Evolutionary conservation across 1,140 invertebrate species (phyloP).

Genomic region (Aricia agestis): DNA sequence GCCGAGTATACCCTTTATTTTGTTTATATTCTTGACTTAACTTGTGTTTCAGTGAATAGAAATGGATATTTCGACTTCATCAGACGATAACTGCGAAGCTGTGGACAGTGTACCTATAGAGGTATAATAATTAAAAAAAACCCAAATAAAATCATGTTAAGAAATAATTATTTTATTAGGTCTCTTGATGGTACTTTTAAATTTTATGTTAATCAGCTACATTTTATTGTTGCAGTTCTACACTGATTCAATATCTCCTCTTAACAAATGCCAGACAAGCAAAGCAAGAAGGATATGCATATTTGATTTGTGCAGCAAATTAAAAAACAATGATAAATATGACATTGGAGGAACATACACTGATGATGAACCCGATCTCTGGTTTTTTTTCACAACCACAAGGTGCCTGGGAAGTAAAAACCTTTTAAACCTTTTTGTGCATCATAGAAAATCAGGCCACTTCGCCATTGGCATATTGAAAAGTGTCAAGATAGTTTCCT

Average conservation of each 20-base stretch:
- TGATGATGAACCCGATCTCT: constrained; percentile 41
- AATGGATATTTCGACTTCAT: constrained; percentile 11
- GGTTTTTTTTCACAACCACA: constrained; percentile 52
- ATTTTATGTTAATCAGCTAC: background rate
- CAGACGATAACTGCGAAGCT: background rate
- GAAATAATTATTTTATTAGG: too few species aligned
- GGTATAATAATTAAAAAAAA: background rate
- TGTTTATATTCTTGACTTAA: background rate
- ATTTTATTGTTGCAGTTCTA: constrained; percentile 35
- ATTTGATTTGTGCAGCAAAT: constrained; percentile 44
- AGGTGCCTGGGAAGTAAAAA: constrained; percentile 37
- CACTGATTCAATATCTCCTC: constrained; percentile 32
- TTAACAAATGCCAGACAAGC: constrained; percentile 41
- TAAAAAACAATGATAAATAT: constrained; percentile 38
- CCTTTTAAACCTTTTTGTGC: constrained; percentile 55
- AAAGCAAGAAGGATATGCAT: constrained; percentile 45
- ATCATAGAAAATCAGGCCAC: constrained; percentile 32
- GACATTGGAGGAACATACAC: constrained; percentile 55
- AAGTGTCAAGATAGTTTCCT: constrained; percentile 41
- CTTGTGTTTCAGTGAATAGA: background rate
- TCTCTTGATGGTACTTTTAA: background rate
- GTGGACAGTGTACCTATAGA: background rate
- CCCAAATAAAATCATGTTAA: background rate
- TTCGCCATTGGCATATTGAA: constrained; percentile 35
- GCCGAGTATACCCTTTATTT: too few species aligned